Conservation (phyloP, 2,797 vertebrate genomes). For the Gadopsis bispinosus region DNA sequence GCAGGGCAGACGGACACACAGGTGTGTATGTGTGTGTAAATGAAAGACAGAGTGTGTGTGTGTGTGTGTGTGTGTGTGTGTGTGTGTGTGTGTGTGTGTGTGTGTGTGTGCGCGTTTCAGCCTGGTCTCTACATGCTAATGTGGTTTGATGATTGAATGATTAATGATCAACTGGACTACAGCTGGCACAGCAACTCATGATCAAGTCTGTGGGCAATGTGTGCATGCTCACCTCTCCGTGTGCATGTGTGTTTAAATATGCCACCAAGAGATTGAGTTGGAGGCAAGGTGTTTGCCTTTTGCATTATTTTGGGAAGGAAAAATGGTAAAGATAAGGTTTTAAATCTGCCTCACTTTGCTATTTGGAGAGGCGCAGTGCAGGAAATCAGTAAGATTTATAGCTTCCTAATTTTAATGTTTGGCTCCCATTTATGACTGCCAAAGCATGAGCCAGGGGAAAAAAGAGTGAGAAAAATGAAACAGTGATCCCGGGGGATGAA, state of each 20-base stretch:
- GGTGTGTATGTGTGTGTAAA: conserved; percentile 30
- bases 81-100: neutral
- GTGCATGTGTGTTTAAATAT: conserved; percentile 28
- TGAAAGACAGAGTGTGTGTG: neutral
- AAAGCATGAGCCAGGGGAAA: conserved; percentile 51
- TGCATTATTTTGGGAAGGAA: conserved; percentile 21
- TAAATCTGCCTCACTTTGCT: conserved; percentile 49
- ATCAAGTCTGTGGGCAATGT: conserved; percentile 44
- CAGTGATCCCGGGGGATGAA: conserved; percentile 54
- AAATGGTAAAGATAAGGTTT: conserved; percentile 13
- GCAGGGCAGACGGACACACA: conserved; percentile 52
- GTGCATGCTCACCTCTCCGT: neutral
- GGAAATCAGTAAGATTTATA: conserved; percentile 68
- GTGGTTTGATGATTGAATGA: conserved; percentile 59
- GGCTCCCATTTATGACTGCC: conserved; percentile 55
- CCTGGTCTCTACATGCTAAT: conserved; percentile 42
- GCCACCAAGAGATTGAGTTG: conserved; percentile 30
- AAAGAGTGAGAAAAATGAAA: conserved; percentile 63
- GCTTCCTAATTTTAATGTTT: conserved; percentile 72
- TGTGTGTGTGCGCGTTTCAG: conserved; percentile 7
- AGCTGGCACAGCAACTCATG: conserved; percentile 54
- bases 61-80: neutral
- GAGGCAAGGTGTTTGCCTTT: conserved; percentile 12
- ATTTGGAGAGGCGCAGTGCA: conserved; percentile 49
- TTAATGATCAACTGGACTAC: conserved; percentile 60